Evolutionary conservation across 2,113 vertebrate genomes (phyloP).

Genomic region (Engystomops pustulosus): DNA sequence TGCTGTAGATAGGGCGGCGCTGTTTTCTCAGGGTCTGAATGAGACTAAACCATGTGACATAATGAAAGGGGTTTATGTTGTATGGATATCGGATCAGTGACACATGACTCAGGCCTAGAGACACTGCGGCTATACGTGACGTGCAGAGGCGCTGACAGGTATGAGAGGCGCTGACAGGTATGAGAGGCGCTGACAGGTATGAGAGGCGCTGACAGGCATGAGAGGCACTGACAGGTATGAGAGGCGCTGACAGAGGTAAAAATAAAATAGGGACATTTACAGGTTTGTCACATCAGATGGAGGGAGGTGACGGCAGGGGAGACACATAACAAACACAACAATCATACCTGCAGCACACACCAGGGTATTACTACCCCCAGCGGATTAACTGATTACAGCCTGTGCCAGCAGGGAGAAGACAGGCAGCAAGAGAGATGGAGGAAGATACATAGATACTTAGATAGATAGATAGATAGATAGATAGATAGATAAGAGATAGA

Average conservation of each 20-base stretch:
- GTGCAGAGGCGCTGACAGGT: not conserved
- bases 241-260: not conserved
- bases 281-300: not conserved
- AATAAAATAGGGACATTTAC: not conserved
- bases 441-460: not conserved
- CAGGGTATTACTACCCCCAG: not conserved
- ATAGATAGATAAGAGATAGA: not conserved
- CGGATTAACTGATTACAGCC: conserved; percentile 29
- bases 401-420: conserved; percentile 3
- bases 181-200: no score
- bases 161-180: no score
- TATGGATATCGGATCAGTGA: not conserved
- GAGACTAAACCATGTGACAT: not conserved
- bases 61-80: no score
- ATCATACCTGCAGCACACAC: not conserved
- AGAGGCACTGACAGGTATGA: not conserved
- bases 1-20: not conserved
- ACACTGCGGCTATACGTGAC: not conserved
- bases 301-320: not conserved
- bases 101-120: not conserved
- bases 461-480: conserved; percentile 26
- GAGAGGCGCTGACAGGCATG: no score
- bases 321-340: not conserved
- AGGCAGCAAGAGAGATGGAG: not conserved
- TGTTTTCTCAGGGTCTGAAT: not conserved